A percentile compares a stretch with the other conserved stretches of the same genome.
Evolutionary conservation across 2,797 vertebrate genomes (phyloP).

Genomic region (Balearica regulorum): DNA sequence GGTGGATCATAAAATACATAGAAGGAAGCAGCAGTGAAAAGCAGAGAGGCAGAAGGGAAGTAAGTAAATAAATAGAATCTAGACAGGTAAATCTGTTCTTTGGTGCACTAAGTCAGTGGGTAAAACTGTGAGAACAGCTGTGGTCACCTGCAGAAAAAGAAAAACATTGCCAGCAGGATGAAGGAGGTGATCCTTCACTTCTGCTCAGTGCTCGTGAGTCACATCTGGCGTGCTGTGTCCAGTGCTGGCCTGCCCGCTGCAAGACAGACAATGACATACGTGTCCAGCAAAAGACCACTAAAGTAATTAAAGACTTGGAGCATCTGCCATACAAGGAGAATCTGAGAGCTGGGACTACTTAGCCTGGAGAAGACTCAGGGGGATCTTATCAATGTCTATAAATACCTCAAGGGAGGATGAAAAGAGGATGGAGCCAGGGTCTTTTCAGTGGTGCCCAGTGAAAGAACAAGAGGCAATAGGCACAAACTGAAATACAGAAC

Average conservation of each 20-base stretch:
- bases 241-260: background rate
- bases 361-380: background rate
- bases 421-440: background rate
- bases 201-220: background rate
- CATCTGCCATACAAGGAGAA: background rate
- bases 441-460: background rate
- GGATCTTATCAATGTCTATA: background rate
- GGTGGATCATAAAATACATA: background rate
- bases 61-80: background rate
- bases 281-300: background rate
- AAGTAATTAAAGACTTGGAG: background rate
- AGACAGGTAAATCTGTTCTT: background rate
- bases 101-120: background rate
- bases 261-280: accelerated
- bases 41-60: background rate
- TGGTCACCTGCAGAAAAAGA: background rate
- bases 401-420: background rate
- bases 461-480: background rate
- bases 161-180: background rate
- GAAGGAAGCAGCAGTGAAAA: background rate
- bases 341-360: background rate
- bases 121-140: background rate
- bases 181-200: background rate
- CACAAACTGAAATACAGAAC: background rate
- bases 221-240: background rate